phyloP scores from a whole-genome alignment of 2,113 vertebrate species.

The Columbina picui region DNA sequence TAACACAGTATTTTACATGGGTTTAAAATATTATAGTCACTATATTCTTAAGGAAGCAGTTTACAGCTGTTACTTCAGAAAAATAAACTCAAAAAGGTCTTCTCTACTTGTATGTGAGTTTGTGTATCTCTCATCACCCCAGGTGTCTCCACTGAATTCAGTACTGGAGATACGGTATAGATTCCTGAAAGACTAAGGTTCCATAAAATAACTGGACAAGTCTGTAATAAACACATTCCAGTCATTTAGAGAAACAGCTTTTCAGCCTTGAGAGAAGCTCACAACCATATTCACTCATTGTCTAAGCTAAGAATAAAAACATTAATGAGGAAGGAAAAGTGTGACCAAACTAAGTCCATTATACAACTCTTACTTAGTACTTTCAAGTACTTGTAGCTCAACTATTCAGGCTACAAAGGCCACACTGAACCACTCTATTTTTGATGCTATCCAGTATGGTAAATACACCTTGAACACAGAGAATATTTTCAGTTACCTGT shows the following conservation, averaged over 20 bases:
- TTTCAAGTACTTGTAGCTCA: neutral
- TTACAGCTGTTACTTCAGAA: neutral
- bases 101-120: neutral
- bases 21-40: neutral
- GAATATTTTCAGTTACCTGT: neutral
- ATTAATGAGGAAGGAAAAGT: neutral
- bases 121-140: neutral
- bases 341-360: neutral
- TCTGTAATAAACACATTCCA: neutral
- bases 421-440: neutral
- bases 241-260: neutral
- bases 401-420: neutral
- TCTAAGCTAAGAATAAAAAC: neutral
- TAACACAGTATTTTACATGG: neutral
- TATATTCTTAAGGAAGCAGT: neutral
- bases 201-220: neutral
- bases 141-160: neutral
- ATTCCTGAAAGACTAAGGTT: neutral
- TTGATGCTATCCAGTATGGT: neutral
- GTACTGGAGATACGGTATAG: neutral
- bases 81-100: neutral
- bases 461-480: neutral
- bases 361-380: neutral
- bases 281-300: neutral
- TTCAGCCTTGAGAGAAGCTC: neutral